These are phyloP conservation scores for Discoglossus pictus DNA, from an alignment of 2,797 vertebrate species.

Conservation along the genomic window DNA sequence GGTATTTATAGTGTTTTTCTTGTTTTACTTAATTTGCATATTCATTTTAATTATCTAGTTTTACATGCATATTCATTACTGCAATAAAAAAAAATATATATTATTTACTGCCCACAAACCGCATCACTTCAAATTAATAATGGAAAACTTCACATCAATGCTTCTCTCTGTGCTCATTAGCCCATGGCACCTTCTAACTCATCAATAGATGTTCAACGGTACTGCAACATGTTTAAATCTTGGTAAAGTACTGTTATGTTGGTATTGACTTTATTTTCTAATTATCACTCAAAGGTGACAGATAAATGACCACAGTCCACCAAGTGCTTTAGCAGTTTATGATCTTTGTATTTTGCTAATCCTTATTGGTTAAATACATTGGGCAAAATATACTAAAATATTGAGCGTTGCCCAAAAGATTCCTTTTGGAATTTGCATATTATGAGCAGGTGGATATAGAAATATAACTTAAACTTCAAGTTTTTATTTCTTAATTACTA, in stretches of 20 bases:
- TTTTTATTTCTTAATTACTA: too few relatives aligned
- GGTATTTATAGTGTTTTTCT: too few relatives aligned
- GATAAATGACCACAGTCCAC: conserved; percentile 72
- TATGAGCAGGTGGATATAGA: too few relatives aligned
- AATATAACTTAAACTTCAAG: too few relatives aligned
- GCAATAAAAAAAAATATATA: conserved; percentile 65
- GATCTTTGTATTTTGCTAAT: conserved; percentile 60
- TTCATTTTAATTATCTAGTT: too few relatives aligned
- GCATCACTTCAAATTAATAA: conserved; percentile 73
- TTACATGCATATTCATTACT: conserved; percentile 13
- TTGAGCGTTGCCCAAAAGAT: too few relatives aligned
- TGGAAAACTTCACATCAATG: conserved; percentile 70
- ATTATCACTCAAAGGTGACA: conserved; percentile 79
- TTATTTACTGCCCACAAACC: conserved; percentile 62
- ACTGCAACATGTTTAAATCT: conserved; percentile 77
- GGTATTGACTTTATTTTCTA: conserved; percentile 77
- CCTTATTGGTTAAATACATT: too few relatives aligned
- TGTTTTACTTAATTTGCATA: too few relatives aligned
- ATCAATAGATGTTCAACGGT: conserved; percentile 78
- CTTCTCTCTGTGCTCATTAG: conserved; percentile 69
- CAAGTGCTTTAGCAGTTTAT: conserved; percentile 64
- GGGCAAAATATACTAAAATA: too few relatives aligned
- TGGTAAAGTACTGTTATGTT: conserved; percentile 74
- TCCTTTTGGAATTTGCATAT: too few relatives aligned
- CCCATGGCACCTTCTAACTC: conserved; percentile 72